Evolutionary conservation across 2,797 vertebrate species (phyloP).

Genomic region (Lycodopsis pacificus): DNA sequence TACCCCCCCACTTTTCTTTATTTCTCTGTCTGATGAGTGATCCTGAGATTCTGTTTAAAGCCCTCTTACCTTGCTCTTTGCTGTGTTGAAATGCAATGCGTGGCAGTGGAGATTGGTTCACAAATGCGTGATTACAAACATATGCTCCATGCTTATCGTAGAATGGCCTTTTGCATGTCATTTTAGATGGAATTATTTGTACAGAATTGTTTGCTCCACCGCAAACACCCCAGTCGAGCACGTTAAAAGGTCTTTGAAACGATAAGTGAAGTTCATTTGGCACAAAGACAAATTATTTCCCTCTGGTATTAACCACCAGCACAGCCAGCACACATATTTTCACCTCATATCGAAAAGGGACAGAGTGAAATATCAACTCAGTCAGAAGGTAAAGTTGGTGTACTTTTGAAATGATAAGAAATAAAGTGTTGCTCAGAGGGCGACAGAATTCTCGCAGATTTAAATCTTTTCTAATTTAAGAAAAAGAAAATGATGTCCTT

Average conservation of each 20-base stretch:
- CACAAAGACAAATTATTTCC: constrained; percentile 14
- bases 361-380: constrained; percentile 36
- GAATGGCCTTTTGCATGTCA: constrained; percentile 5
- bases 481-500: constrained; percentile 69
- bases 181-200: background rate
- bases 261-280: constrained; percentile 1
- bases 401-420: constrained; percentile 55
- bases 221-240: background rate
- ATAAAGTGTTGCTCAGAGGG: constrained; percentile 59
- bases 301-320: background rate
- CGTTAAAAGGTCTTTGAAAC: constrained; percentile 9
- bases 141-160: background rate
- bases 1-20: constrained; percentile 26
- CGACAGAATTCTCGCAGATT: constrained; percentile 45
- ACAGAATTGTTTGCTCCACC: background rate
- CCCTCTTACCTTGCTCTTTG: background rate
- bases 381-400: constrained; percentile 51
- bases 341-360: constrained; percentile 21
- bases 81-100: constrained; percentile 12
- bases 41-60: constrained; percentile 17
- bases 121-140: constrained; percentile 25
- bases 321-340: background rate
- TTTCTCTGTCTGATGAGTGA: constrained; percentile 45
- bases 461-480: constrained; percentile 73
- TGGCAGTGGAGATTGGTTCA: constrained; percentile 21